Conservation (phyloP, 2,888 invertebrate species). For the Tuberolachnus salignus region DNA sequence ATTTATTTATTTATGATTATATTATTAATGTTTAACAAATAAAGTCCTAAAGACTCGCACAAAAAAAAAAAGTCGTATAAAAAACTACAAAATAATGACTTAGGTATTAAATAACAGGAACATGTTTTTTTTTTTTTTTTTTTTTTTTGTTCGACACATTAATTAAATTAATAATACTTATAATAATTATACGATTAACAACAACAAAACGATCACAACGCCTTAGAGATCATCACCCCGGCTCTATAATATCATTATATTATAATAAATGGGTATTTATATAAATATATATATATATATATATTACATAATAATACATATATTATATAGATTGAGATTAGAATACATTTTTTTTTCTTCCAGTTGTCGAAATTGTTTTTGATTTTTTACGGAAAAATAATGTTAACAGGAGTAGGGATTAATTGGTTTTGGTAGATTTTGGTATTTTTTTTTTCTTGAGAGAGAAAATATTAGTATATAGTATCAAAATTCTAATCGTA, state of each 20-base stretch:
- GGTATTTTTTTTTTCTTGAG: background rate
- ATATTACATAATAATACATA: too few relatives aligned
- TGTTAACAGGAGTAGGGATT: background rate
- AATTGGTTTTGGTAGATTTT: background rate
- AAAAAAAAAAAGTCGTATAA: slow-evolving; percentile 47
- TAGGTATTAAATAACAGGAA: slow-evolving; percentile 57
- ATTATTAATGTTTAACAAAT: slow-evolving; percentile 44
- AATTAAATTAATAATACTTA: slow-evolving; percentile 56
- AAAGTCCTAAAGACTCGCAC: slow-evolving; percentile 51
- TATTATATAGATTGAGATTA: slow-evolving; percentile 20
- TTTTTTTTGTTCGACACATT: slow-evolving; percentile 52
- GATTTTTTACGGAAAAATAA: background rate
- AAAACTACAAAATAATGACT: slow-evolving; percentile 56
- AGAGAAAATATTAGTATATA: background rate
- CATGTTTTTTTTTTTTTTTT: slow-evolving; percentile 50
- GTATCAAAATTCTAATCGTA: slow-evolving; percentile 14
- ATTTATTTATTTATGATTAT: slow-evolving; percentile 24
- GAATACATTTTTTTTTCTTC: slow-evolving; percentile 19
- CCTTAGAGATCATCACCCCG: slow-evolving; percentile 56
- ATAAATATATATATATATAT: slow-evolving; percentile 23
- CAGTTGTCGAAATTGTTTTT: slow-evolving; percentile 26
- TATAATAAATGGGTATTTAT: slow-evolving; percentile 18
- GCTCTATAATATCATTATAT: slow-evolving; percentile 32
- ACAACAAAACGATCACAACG: slow-evolving; percentile 57
- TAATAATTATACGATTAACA: slow-evolving; percentile 50